A percentile compares a stretch with the other conserved stretches of the same genome.
Conservation (phyloP, 2,113 vertebrate genomes). For the Sisor rabdophorus region DNA sequence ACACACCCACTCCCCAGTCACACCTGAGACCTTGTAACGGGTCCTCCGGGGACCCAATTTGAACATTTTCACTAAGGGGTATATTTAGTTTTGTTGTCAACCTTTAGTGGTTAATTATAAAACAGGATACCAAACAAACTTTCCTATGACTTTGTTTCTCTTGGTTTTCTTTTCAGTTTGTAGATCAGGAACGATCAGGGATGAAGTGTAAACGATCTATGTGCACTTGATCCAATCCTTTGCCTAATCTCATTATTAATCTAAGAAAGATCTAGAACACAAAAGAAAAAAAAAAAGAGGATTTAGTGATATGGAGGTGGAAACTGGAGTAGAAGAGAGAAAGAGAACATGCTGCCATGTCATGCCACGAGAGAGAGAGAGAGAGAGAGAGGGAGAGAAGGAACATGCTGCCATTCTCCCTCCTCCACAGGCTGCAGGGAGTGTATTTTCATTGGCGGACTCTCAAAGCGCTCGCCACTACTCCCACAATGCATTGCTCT, state of each 20-base stretch:
- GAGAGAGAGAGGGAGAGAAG: not conserved
- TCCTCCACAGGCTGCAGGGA: conserved; percentile 23
- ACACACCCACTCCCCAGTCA: no score
- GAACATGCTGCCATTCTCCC: not conserved
- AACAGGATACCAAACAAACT: no score
- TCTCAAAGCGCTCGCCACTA: conserved; percentile 18
- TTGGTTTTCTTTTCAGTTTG: no score
- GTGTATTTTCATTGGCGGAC: conserved; percentile 27
- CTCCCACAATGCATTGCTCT: conserved; percentile 26
- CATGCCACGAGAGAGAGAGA: not conserved
- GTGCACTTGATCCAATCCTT: not conserved
- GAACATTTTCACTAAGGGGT: no score
- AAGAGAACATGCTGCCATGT: not conserved
- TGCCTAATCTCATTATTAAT: not conserved
- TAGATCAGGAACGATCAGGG: no score
- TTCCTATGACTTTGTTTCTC: no score
- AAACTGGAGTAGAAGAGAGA: not conserved
- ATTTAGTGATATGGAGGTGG: conserved; percentile 13
- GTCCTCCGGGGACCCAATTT: no score
- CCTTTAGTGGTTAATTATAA: no score
- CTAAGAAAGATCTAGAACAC: not conserved
- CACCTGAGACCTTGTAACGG: no score
- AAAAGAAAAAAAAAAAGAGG: not conserved
- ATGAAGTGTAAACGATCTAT: no score
- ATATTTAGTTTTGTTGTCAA: no score